Percentiles rank a stretch among this genome's conserved stretches.
These are phyloP conservation scores for Sclerurus mexicanus DNA, from an alignment of 2,113 vertebrate species.

Conservation along the genomic window DNA sequence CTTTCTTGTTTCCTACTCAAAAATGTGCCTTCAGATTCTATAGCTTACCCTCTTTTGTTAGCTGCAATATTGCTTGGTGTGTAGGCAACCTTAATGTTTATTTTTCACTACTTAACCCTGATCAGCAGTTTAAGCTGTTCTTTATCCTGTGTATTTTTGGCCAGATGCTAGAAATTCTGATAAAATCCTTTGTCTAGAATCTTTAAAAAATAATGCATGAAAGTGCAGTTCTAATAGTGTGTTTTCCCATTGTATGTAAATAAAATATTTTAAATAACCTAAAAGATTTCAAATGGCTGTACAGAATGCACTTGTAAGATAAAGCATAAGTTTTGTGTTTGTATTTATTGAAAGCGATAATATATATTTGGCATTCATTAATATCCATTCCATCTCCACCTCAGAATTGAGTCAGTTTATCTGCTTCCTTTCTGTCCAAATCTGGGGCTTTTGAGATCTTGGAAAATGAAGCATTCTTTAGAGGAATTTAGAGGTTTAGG, in stretches of 20 bases:
- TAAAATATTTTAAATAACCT: not conserved
- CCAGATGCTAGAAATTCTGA: not conserved
- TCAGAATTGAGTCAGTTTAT: not conserved
- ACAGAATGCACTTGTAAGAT: not conserved
- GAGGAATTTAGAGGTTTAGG: not conserved
- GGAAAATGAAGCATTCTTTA: not conserved
- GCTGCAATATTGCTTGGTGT: not conserved
- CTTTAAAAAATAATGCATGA: not conserved
- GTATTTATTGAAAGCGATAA: not conserved
- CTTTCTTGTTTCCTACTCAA: not conserved
- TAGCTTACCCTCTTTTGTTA: not conserved
- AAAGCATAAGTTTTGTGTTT: not conserved
- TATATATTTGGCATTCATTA: not conserved
- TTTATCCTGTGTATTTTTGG: not conserved
- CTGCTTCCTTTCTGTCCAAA: not conserved
- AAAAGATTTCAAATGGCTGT: not conserved
- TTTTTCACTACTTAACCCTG: not conserved
- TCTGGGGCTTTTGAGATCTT: not conserved
- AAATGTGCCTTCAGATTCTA: not conserved
- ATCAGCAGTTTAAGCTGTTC: not conserved
- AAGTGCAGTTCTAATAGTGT: accelerated
- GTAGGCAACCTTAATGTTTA: not conserved
- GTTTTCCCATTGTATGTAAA: not conserved
- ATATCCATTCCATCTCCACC: not conserved
- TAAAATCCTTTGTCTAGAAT: not conserved